Percentiles rank a stretch among this genome's conserved stretches.
phyloP scores from a whole-genome alignment of 2,113 vertebrate species.

The Oryzias woworae region DNA sequence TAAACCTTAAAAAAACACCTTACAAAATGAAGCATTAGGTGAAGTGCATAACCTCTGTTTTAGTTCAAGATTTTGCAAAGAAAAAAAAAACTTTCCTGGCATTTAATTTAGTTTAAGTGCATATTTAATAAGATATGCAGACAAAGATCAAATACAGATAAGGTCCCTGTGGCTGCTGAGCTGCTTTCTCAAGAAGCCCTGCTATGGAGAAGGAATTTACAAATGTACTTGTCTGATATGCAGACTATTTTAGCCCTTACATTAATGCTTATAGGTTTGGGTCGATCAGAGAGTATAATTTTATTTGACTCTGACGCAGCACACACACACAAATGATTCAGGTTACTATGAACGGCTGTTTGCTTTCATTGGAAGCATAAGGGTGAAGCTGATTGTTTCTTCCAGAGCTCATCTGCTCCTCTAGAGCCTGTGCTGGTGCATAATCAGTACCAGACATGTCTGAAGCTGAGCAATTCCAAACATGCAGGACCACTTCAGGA shows the following conservation, averaged over 20 bases:
- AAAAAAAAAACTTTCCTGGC: too few species aligned
- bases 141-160: constrained; percentile 27
- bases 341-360: neutral
- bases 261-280: too few species aligned
- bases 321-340: neutral
- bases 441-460: constrained; percentile 18
- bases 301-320: constrained; percentile 5
- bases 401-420: constrained; percentile 19
- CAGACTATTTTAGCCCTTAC: too few species aligned
- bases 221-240: neutral
- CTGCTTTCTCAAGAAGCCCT: constrained; percentile 20
- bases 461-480: constrained; percentile 5
- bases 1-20: too few species aligned
- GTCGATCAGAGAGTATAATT: neutral
- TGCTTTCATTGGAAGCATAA: constrained; percentile 6
- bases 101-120: too few species aligned
- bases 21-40: too few species aligned
- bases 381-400: constrained; percentile 5
- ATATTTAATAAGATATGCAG: constrained; percentile 2
- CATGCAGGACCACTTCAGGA: neutral
- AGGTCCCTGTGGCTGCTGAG: constrained; percentile 18
- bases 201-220: constrained; percentile 3
- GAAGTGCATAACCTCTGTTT: too few species aligned
- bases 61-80: too few species aligned
- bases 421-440: constrained; percentile 7